Conservation (phyloP, 64 coral and sea anemone species). For the Orbicella faveolata region DNA sequence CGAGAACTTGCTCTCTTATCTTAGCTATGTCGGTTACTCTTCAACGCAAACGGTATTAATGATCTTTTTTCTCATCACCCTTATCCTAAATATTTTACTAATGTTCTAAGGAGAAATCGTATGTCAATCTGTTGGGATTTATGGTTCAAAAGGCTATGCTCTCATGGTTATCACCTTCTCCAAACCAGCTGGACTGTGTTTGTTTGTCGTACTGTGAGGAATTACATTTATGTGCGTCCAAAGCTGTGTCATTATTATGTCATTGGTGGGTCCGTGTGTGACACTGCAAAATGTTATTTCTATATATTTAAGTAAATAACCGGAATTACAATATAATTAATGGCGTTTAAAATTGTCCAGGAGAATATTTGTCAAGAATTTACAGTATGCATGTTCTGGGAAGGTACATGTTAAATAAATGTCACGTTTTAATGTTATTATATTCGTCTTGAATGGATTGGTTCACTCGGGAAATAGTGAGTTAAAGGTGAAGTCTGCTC, state of each 20-base stretch:
- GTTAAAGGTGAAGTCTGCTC: no score
- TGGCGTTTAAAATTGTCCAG: conserved; percentile 47
- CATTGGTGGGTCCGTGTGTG: conserved; percentile 14
- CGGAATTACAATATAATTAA: conserved; percentile 31
- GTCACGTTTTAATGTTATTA: conserved; percentile 43
- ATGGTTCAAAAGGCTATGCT: background rate
- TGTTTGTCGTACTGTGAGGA: conserved; percentile 10
- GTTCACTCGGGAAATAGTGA: background rate
- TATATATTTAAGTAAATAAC: conserved; percentile 44
- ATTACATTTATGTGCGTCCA: background rate
- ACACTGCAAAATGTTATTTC: conserved; percentile 45
- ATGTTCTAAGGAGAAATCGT: background rate
- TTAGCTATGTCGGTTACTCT: no score
- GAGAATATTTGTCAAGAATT: conserved; percentile 46
- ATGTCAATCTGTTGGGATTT: background rate
- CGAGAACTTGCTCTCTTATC: background rate
- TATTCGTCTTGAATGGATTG: background rate
- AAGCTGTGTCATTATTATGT: conserved; percentile 19
- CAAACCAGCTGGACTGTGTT: conserved; percentile 58
- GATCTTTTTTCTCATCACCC: background rate
- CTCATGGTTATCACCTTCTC: background rate
- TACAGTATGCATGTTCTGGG: conserved; percentile 25
- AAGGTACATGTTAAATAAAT: conserved; percentile 58
- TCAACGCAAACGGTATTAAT: background rate
- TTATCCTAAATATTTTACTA: background rate